Evolutionary conservation across 2,797 vertebrate species (phyloP).

Genomic region (Semotilus atromaculatus): DNA sequence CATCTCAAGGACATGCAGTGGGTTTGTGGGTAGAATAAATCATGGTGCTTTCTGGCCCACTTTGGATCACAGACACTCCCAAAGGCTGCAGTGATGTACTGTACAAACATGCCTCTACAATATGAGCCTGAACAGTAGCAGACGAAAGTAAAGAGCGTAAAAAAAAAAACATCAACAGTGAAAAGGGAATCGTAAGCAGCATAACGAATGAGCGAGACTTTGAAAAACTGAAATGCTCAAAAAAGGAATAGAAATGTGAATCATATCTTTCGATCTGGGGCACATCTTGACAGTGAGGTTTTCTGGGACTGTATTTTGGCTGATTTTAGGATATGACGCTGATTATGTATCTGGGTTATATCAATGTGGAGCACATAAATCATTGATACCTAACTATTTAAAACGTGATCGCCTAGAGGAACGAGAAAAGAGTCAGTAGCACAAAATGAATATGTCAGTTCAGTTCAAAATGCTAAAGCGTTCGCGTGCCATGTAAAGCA

Average conservation of each 20-base stretch:
- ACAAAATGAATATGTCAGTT: constrained; percentile 18
- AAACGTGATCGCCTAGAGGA: constrained; percentile 19
- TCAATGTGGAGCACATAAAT: constrained; percentile 46
- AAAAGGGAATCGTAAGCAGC: not conserved
- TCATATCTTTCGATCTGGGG: not conserved
- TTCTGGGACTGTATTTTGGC: not conserved
- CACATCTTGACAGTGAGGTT: constrained; percentile 2
- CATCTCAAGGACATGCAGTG: constrained; percentile 27
- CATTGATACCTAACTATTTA: constrained; percentile 42
- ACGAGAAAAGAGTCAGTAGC: constrained; percentile 34
- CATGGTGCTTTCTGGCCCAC: constrained; percentile 30
- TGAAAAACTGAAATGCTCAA: not conserved
- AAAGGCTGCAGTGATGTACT: constrained; percentile 11
- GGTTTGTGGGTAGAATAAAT: constrained; percentile 49
- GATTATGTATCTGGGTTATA: constrained; percentile 49
- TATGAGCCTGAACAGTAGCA: not conserved
- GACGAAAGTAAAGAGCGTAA: not conserved
- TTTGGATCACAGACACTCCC: constrained; percentile 26
- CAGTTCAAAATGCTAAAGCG: constrained; percentile 19
- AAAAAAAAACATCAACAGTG: not conserved
- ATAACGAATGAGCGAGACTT: not conserved
- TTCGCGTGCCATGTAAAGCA: constrained; percentile 38
- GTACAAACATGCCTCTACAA: not conserved
- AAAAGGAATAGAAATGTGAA: not conserved
- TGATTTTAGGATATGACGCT: constrained; percentile 25